Evolutionary conservation across 2,797 vertebrate species (phyloP), one percentile per base, ranked within the genome.

Genomic region (Eremophila alpestris): DNA sequence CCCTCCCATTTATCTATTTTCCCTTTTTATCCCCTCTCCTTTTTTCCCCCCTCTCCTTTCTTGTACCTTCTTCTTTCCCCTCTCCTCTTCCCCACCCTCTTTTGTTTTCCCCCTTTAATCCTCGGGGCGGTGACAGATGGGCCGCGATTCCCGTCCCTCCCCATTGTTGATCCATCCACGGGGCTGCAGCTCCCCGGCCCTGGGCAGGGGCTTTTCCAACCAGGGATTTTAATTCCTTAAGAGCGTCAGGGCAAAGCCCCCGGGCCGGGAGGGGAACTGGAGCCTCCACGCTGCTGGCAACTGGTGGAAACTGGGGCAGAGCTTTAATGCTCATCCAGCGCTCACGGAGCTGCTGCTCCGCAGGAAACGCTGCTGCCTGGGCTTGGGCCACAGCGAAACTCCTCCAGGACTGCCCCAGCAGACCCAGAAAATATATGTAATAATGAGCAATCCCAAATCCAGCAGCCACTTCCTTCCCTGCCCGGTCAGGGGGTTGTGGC

Each of bases 241-340:
- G 84, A 95, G 82, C 7, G 16, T 93, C 92, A 91, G 56, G 77
- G 74, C 90, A 91, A 87, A 95, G 84, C 67, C 75, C 56, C 52
- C 1, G 9, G 67, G n/a, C 45, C 40, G 82, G 79, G 85, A 79
- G 86, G 68, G 83, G 79, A 93, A 20, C 90, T 49, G 78, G 89
- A 27, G 45, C 77, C 55, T 43, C 59, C 30, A 7, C 19, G 83
- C 83, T 94, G 71, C 43, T 69, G 88, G 71, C 87, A 73, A 68
- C 89, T 82, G 84, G 19, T 79, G 40, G 43, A 89, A 95, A 95
- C 92, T 95, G 93, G 93, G 87, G 68, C 95, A 94, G 87, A 59
- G 54, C 89, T 46, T 55, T 19, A 63, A 41, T 62, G 59, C 93
- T 92, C 73, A 14, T 34, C 55, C 75, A 22, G 69, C 0, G 5